A percentile compares a stretch with the other conserved stretches of the same genome.
phyloP scores from a whole-genome alignment of 64 coral and sea anemone genomes.

The Platygyra sinensis region DNA sequence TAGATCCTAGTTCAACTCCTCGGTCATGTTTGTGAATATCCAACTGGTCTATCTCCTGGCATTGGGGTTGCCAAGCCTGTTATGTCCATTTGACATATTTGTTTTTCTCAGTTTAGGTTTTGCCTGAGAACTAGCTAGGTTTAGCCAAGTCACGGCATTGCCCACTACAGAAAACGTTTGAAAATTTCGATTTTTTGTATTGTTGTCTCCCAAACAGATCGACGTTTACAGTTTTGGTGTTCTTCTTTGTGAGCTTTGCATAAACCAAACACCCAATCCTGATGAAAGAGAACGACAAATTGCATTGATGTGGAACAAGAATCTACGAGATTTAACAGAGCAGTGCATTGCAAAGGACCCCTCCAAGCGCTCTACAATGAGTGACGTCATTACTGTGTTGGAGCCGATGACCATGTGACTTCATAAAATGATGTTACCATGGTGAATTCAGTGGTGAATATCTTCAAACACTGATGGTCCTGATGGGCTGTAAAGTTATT shows the following conservation, averaged over 20 bases:
- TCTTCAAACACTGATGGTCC: neutral
- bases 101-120: no score
- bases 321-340: constrained; percentile 23
- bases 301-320: constrained; percentile 56
- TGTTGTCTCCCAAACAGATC: constrained; percentile 45
- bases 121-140: no score
- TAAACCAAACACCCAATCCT: constrained; percentile 65
- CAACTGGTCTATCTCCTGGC: no score
- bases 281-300: constrained; percentile 66
- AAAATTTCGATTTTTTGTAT: neutral
- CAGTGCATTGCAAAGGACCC: constrained; percentile 50
- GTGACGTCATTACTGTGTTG: constrained; percentile 44
- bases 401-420: constrained; percentile 25
- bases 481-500: neutral
- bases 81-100: no score
- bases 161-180: no score
- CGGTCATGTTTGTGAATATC: no score
- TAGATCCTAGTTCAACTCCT: no score
- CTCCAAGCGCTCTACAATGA: constrained; percentile 64
- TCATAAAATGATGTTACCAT: neutral
- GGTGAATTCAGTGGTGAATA: neutral
- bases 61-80: no score
- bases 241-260: constrained; percentile 75
- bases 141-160: no score
- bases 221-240: constrained; percentile 90